Evolutionary conservation across 2,888 invertebrate genomes (phyloP).

Genomic region (Kryphioiulus occultus): DNA sequence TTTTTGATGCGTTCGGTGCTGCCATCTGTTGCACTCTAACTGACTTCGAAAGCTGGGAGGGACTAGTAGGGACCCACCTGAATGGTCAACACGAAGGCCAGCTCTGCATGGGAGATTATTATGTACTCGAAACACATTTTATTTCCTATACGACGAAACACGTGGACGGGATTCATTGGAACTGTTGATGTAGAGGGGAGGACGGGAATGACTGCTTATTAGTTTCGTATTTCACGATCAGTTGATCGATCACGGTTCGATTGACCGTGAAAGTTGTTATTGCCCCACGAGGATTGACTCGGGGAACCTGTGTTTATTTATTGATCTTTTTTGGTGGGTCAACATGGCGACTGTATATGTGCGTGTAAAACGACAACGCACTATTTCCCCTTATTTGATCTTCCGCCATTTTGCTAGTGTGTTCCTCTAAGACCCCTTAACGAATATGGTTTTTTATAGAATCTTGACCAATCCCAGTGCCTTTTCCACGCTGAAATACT

Average conservation of each 20-base stretch:
- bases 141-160: too few relatives aligned
- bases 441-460: not conserved
- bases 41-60: not conserved
- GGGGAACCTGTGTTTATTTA: slow-evolving; percentile 20
- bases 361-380: not conserved
- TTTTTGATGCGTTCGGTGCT: not conserved
- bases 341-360: not conserved
- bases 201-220: not conserved
- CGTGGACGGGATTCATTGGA: too few relatives aligned
- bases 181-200: too few relatives aligned
- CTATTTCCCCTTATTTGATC: not conserved
- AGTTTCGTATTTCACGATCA: not conserved
- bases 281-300: not conserved
- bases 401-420: not conserved
- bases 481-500: not conserved
- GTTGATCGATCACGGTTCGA: not conserved
- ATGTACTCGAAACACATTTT: too few relatives aligned
- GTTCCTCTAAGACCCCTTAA: not conserved
- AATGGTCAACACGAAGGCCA: too few relatives aligned
- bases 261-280: slow-evolving; percentile 37
- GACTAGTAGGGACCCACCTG: too few relatives aligned
- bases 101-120: too few relatives aligned
- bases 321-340: slow-evolving; percentile 33
- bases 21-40: not conserved
- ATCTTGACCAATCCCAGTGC: not conserved